These are phyloP conservation scores for Blastobasis lacticolella DNA, from an alignment of 2,888 invertebrate genomes.

Conservation along the genomic window DNA sequence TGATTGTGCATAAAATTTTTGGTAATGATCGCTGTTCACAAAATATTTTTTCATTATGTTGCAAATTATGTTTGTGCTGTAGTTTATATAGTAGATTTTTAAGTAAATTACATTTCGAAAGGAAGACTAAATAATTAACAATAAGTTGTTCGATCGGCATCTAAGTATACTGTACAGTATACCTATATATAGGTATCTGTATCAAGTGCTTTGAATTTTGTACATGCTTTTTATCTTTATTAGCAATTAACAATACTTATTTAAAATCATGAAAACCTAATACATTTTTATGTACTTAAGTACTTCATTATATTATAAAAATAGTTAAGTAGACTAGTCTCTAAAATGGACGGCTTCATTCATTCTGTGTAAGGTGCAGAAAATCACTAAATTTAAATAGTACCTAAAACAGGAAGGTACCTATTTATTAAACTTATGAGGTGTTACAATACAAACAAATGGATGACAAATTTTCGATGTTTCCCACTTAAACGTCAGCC, in stretches of 20 bases:
- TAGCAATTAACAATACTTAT: no score
- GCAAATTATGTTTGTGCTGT: neutral
- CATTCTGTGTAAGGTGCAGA: neutral
- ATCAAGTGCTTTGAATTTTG: no score
- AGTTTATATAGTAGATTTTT: neutral
- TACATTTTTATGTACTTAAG: no score
- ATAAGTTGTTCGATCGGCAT: slow-evolving; percentile 1
- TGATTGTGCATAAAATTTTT: slow-evolving; percentile 9
- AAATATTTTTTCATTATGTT: neutral
- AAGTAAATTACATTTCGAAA: slow-evolving; percentile 24
- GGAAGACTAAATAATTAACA: slow-evolving; percentile 44
- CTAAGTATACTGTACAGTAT: no score
- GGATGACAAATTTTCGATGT: no score
- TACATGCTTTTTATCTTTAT: no score
- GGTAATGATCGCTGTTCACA: slow-evolving; percentile 27
- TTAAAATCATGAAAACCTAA: no score
- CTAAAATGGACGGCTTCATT: slow-evolving; percentile 5
- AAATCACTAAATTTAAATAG: no score
- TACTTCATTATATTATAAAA: no score
- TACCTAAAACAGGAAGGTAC: neutral
- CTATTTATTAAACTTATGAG: neutral
- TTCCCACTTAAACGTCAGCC: slow-evolving; percentile 21
- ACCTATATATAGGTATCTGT: no score
- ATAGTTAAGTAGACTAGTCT: no score
- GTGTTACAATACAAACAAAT: neutral